Evolutionary conservation across 2,113 vertebrate genomes (phyloP).

Genomic region (Calidris pugnax): DNA sequence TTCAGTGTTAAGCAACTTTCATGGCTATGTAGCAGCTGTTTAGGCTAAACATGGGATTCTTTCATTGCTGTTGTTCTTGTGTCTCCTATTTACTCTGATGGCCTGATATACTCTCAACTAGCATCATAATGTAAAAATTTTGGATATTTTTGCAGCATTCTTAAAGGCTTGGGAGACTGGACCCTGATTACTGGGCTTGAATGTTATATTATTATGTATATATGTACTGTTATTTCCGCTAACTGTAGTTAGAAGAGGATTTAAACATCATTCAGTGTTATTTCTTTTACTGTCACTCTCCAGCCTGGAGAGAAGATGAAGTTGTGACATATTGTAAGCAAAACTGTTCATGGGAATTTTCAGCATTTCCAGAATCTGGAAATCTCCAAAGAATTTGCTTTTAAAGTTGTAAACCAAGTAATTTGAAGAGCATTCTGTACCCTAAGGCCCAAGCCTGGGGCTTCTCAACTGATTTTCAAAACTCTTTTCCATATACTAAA

Average conservation of each 20-base stretch:
- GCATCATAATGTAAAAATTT: neutral
- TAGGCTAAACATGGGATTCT: neutral
- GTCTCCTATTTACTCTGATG: neutral
- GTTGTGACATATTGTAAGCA: neutral
- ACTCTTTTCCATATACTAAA: neutral
- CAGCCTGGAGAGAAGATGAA: neutral
- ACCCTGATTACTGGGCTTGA: neutral
- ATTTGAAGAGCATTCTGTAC: neutral
- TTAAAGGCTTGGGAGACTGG: neutral
- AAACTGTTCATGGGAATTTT: neutral
- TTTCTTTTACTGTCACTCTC: neutral
- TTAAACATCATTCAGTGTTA: neutral
- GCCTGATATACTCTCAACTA: neutral
- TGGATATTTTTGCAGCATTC: neutral
- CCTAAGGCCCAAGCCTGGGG: neutral
- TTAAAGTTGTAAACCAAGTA: neutral
- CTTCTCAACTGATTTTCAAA: neutral
- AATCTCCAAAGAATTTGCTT: neutral
- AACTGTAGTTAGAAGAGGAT: neutral
- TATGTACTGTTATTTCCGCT: neutral
- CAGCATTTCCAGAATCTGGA: neutral
- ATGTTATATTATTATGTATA: neutral
- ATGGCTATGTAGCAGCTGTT: neutral
- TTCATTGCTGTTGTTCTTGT: neutral
- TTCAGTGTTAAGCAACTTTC: neutral